phyloP scores from a whole-genome alignment of 2,797 vertebrate genomes.

The Vultur gryphus region DNA sequence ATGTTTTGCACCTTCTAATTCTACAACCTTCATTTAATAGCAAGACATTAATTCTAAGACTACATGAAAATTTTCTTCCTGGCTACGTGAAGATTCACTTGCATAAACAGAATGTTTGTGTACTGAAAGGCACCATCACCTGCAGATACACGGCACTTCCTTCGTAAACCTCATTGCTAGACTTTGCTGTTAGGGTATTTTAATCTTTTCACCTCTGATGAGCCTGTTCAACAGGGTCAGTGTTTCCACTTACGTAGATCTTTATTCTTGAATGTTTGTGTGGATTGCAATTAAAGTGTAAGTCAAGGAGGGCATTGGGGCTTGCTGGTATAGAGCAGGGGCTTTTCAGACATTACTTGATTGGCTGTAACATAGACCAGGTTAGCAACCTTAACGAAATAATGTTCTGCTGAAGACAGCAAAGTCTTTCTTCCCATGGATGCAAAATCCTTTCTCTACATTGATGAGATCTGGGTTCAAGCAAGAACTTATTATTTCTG shows the following conservation, averaged over 20 bases:
- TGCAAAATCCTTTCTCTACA: background rate
- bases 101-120: background rate
- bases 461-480: slow-evolving; percentile 1
- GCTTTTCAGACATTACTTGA: background rate
- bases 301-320: background rate
- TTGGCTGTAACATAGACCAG: background rate
- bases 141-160: background rate
- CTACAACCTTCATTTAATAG: background rate
- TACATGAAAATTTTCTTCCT: background rate
- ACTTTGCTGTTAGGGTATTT: background rate
- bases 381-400: background rate
- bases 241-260: background rate
- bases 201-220: background rate
- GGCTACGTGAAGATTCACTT: background rate
- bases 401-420: background rate
- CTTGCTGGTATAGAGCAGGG: background rate
- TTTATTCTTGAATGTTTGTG: background rate
- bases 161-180: background rate
- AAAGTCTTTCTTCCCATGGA: background rate
- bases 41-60: background rate
- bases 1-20: background rate
- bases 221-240: background rate
- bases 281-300: background rate
- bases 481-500: slow-evolving; percentile 52
- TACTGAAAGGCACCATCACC: background rate